phyloP scores from a whole-genome alignment of 2,113 vertebrate species.

The Grantiella picta region DNA sequence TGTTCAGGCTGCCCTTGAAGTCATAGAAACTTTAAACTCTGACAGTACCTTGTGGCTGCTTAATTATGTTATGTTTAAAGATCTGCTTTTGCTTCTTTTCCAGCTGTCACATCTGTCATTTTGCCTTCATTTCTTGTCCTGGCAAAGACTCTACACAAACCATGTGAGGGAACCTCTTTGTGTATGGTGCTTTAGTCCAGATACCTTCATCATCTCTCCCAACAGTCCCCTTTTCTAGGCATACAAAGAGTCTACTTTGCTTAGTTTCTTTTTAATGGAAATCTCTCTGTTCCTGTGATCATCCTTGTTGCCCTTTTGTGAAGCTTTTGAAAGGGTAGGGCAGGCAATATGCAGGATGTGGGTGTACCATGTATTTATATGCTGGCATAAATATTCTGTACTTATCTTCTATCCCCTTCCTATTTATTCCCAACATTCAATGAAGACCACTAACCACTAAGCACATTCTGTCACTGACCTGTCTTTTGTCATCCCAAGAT shows the following conservation, averaged over 20 bases:
- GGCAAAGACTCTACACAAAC: background rate
- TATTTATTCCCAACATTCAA: background rate
- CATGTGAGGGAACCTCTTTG: background rate
- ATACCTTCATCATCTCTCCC: background rate
- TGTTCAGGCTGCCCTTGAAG: background rate
- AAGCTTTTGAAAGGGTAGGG: background rate
- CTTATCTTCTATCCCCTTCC: background rate
- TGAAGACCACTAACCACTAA: background rate
- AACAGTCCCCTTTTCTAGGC: background rate
- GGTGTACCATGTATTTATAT: background rate
- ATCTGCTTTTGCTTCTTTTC: background rate
- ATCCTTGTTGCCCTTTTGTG: background rate
- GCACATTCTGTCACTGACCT: background rate
- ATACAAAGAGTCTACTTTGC: background rate
- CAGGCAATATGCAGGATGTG: background rate
- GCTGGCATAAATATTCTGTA: background rate
- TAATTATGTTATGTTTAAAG: background rate
- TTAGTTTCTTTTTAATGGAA: constrained; percentile 9
- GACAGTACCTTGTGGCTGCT: background rate
- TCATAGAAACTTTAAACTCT: background rate
- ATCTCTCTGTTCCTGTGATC: background rate
- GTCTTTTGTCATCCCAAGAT: background rate
- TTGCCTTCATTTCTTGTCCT: background rate
- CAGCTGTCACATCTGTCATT: background rate
- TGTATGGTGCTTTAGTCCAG: background rate